These are phyloP conservation scores for Pseudomyrmex dendroicus DNA, from an alignment of 1,140 invertebrate species.

Conservation along the genomic window DNA sequence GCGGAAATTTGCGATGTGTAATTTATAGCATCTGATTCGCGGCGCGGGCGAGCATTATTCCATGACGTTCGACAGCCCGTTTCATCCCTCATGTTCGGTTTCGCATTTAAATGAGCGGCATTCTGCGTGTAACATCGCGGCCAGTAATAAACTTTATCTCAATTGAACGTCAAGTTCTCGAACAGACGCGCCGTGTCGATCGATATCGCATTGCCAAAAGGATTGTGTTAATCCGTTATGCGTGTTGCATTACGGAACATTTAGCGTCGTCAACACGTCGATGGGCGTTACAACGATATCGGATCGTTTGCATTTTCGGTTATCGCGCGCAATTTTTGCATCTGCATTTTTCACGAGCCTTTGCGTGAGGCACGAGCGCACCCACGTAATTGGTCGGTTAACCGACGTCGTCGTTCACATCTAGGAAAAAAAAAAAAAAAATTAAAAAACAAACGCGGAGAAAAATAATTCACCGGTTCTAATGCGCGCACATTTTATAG, in stretches of 20 bases:
- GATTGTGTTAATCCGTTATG: slow-evolving; percentile 9
- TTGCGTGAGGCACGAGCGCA: neutral
- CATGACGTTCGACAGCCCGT: slow-evolving; percentile 25
- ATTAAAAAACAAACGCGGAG: no score
- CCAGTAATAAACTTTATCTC: slow-evolving; percentile 45
- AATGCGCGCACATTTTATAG: no score
- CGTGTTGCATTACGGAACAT: neutral
- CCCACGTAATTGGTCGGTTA: slow-evolving; percentile 29
- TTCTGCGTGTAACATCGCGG: neutral
- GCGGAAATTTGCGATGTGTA: slow-evolving; percentile 24
- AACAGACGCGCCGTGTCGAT: neutral
- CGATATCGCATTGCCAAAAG: neutral
- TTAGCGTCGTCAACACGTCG: slow-evolving; percentile 3
- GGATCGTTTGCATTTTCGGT: slow-evolving; percentile 11
- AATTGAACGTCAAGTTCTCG: slow-evolving; percentile 39
- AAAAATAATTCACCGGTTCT: neutral
- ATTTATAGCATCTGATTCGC: slow-evolving; percentile 16
- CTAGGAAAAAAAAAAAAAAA: slow-evolving; percentile 1
- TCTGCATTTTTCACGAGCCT: slow-evolving; percentile 39
- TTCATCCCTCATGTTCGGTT: slow-evolving; percentile 19
- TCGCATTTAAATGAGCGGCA: slow-evolving; percentile 22
- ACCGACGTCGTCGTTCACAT: slow-evolving; percentile 22
- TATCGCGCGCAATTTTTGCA: neutral
- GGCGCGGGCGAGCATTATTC: slow-evolving; percentile 7
- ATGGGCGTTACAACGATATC: neutral